A percentile compares a stretch with the other conserved stretches of the same genome.
Evolutionary conservation across 2,888 invertebrate species (phyloP).

Genomic region (Baronia brevicornis): DNA sequence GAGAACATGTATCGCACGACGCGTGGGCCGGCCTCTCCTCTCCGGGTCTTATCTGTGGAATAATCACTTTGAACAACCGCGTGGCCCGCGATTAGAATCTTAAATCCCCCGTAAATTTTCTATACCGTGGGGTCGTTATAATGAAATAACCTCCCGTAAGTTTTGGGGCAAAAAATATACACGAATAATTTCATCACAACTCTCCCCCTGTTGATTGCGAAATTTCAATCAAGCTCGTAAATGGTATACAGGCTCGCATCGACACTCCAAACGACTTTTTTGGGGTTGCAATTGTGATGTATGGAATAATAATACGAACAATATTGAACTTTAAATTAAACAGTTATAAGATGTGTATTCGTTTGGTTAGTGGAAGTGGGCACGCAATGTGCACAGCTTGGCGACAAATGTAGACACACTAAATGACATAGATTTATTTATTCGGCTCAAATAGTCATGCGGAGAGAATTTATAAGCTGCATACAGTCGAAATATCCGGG

Average conservation of each 20-base stretch:
- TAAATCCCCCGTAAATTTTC: constrained; percentile 71
- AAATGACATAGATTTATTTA: constrained; percentile 71
- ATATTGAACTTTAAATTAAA: constrained; percentile 31
- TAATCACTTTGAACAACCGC: constrained; percentile 74
- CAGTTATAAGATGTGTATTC: constrained; percentile 28
- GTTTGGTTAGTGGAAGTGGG: constrained; percentile 20
- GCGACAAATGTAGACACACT: constrained; percentile 44
- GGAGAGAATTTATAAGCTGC: constrained; percentile 19
- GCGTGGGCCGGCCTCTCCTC: constrained; percentile 60
- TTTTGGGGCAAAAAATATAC: constrained; percentile 64
- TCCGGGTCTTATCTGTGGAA: constrained; percentile 57
- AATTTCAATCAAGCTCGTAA: constrained; percentile 74
- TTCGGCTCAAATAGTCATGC: constrained; percentile 62
- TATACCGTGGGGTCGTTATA: constrained; percentile 60
- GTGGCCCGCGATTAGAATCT: constrained; percentile 67
- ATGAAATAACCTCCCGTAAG: constrained; percentile 56
- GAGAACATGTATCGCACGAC: constrained; percentile 29
- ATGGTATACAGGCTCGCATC: constrained; percentile 68
- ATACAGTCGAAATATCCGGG: too few relatives aligned
- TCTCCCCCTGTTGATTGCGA: constrained; percentile 71
- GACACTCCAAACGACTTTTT: constrained; percentile 68
- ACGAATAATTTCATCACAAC: constrained; percentile 70
- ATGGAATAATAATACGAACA: constrained; percentile 23
- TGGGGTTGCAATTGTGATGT: constrained; percentile 51
- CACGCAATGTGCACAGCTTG: constrained; percentile 38